Base-by-base conservation (phyloP, 2,888 invertebrate species). In the Calephelis perditalis region DNA sequence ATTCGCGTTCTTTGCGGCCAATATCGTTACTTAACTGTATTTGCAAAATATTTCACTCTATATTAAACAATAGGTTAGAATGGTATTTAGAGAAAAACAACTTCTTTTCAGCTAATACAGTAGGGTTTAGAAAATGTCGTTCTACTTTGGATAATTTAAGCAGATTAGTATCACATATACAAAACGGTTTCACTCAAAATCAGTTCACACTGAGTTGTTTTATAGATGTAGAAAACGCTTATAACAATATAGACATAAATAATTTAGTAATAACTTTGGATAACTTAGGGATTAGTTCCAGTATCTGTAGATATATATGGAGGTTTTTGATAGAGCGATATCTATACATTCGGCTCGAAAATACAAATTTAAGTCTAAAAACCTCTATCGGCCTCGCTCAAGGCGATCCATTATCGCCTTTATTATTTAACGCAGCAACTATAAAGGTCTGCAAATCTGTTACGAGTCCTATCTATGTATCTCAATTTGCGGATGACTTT, bases 141-240 rank as follows among this genome's bases (percentile, higher is more conserved):
- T 68, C 67, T 6, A 65, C 65, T 47, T 56, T 64, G 11, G 66
- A 67, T 57, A 65, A 49, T 59, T 12, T 66, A 10, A 37, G 57
- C 0, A 40, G 58, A 5, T 11, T 69, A 52, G 58, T 64, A 1
- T 45, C 62, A 43, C 11, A 40, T 37, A 62, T 69, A 15, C 63
- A 65, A 52, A 43, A 36, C 36, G 73, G 71, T 1, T 69, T 71
- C 56, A 57, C 63, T 5, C 61, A 67, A 11, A 61, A 63, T 45
- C 5, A 40, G 3, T 0, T 52, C 5, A 73, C 71, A 0, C n/a
- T 68, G 1, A 69, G 54, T 0, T 73, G 70, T 59, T 71, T 72
- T 62, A 36, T 73, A 15, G 73, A 73, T 57, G 66, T 74, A 7
- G 59, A 59, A 9, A 59, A 59, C 36, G 59, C 57, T 9, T 58